Percentiles rank a stretch among this genome's conserved stretches.
These are phyloP conservation scores for Harpagifer antarcticus DNA, from an alignment of 2,797 vertebrate genomes.

Conservation along the genomic window DNA sequence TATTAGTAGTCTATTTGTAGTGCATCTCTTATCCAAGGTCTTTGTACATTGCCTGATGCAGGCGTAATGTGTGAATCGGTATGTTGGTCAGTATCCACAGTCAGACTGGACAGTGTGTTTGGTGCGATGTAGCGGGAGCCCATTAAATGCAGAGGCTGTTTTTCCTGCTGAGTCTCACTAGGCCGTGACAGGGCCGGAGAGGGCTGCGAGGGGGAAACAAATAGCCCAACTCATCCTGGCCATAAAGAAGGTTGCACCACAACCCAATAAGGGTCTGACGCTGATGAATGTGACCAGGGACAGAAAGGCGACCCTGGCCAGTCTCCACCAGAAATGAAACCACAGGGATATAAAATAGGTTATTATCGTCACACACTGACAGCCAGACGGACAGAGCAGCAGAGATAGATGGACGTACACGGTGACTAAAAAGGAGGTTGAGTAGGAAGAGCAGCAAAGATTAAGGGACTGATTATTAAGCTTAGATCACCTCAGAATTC, in stretches of 20 bases:
- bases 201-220: slow-evolving; percentile 85
- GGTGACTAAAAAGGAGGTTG: slow-evolving; percentile 78
- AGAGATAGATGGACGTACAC: slow-evolving; percentile 82
- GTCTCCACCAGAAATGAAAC: slow-evolving; percentile 88
- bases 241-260: slow-evolving; percentile 86
- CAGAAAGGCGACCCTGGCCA: slow-evolving; percentile 84
- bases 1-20: neutral
- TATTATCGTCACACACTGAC: slow-evolving; percentile 85
- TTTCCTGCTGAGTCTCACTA: slow-evolving; percentile 84
- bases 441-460: slow-evolving; percentile 71
- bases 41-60: slow-evolving; percentile 16
- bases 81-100: slow-evolving; percentile 55
- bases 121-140: slow-evolving; percentile 76
- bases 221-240: slow-evolving; percentile 86
- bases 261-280: slow-evolving; percentile 88
- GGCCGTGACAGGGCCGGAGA: slow-evolving; percentile 84
- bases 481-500: slow-evolving; percentile 57
- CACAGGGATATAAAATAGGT: slow-evolving; percentile 88
- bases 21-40: slow-evolving; percentile 12
- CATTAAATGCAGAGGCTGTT: slow-evolving; percentile 84
- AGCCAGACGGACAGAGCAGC: slow-evolving; percentile 80
- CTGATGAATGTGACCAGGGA: slow-evolving; percentile 89
- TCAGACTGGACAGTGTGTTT: slow-evolving; percentile 64
- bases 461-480: slow-evolving; percentile 67
- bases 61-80: slow-evolving; percentile 54